phyloP scores from a whole-genome alignment of 2,888 invertebrate species.

The Coenonympha glycerion region DNA sequence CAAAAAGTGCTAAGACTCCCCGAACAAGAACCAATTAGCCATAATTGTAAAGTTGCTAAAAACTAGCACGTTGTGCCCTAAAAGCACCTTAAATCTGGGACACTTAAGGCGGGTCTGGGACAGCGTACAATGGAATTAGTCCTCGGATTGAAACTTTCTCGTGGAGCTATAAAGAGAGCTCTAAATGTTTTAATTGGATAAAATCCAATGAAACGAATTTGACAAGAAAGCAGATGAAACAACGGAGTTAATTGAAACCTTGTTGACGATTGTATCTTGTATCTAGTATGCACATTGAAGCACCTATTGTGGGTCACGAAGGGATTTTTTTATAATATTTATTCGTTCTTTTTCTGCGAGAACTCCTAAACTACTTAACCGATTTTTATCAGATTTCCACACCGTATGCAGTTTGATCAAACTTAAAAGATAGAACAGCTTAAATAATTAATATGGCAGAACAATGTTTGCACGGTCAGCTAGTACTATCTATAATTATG shows the following conservation, averaged over 20 bases:
- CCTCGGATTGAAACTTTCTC: constrained; percentile 22
- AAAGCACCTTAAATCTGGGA: constrained; percentile 25
- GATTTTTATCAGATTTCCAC: too few species aligned
- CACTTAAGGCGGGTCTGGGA: constrained; percentile 20
- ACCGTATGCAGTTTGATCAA: too few species aligned
- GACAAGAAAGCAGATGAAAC: constrained; percentile 14
- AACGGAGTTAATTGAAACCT: constrained; percentile 7
- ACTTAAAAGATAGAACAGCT: too few species aligned
- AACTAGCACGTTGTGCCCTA: constrained; percentile 16
- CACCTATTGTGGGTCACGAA: too few species aligned
- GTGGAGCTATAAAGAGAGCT: constrained; percentile 20
- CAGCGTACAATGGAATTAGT: constrained; percentile 24
- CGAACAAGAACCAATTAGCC: constrained; percentile 22
- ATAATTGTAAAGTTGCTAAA: constrained; percentile 24
- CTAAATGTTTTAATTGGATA: constrained; percentile 24
- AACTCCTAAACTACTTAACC: too few species aligned
- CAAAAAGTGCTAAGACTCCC: background rate
- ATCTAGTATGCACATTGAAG: too few species aligned
- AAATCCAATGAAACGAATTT: constrained; percentile 19
- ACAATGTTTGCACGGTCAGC: too few species aligned
- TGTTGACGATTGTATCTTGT: too few species aligned
- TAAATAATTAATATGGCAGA: too few species aligned
- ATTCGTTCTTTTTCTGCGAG: too few species aligned
- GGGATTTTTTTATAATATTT: too few species aligned
- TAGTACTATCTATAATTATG: too few species aligned